Evolutionary conservation across 2,888 invertebrate genomes (phyloP).

Genomic region (Octodonta nipae): DNA sequence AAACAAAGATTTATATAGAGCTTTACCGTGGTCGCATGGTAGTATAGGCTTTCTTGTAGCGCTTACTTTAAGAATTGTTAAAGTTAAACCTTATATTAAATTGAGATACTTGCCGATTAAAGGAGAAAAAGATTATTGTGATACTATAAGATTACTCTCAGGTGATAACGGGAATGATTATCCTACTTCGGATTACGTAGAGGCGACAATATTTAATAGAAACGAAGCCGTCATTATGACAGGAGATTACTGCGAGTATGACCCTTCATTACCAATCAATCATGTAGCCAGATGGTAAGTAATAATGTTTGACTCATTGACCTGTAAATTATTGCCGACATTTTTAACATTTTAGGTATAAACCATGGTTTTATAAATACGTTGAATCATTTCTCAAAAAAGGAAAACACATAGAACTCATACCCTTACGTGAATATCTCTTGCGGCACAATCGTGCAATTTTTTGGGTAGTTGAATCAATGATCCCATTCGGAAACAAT

Average conservation of each 20-base stretch:
- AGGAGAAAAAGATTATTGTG: slow-evolving; percentile 50
- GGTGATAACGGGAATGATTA: slow-evolving; percentile 40
- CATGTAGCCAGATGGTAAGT: slow-evolving; percentile 47
- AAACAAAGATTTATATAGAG: slow-evolving; percentile 43
- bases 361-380: slow-evolving; percentile 61
- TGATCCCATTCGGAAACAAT: slow-evolving; percentile 58
- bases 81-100: slow-evolving; percentile 49
- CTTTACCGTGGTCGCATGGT: slow-evolving; percentile 54
- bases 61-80: slow-evolving; percentile 47
- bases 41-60: slow-evolving; percentile 53
- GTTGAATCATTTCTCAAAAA: slow-evolving; percentile 44
- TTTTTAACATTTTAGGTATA: too few species aligned
- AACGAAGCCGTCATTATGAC: slow-evolving; percentile 53
- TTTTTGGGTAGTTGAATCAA: slow-evolving; percentile 60
- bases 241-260: slow-evolving; percentile 49
- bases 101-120: slow-evolving; percentile 49
- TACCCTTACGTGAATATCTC: slow-evolving; percentile 51
- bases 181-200: slow-evolving; percentile 46
- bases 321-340: too few species aligned
- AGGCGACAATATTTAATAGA: slow-evolving; percentile 48
- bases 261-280: slow-evolving; percentile 41
- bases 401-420: slow-evolving; percentile 44
- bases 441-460: slow-evolving; percentile 53
- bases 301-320: too few species aligned
- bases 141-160: slow-evolving; percentile 45